Percentiles rank a stretch among this genome's conserved stretches.
phyloP scores from a whole-genome alignment of 2,113 vertebrate genomes.

The Chaetodon trifascialis region DNA sequence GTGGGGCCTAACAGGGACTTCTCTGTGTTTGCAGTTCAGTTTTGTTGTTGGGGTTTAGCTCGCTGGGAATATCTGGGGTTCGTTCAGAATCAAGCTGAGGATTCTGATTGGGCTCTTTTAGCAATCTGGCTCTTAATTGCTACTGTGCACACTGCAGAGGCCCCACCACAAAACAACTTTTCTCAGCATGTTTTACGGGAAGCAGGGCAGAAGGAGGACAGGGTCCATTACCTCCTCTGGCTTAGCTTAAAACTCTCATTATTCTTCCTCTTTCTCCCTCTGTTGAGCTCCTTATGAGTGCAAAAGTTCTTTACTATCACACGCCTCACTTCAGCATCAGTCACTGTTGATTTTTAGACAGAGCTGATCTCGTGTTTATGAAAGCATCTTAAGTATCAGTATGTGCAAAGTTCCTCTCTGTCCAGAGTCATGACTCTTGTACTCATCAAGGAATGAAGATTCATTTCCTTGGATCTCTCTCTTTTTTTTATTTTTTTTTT shows the following conservation, averaged over 20 bases:
- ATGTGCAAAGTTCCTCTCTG: neutral
- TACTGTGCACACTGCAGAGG: constrained; percentile 56
- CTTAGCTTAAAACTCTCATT: constrained; percentile 23
- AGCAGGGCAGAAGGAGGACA: constrained; percentile 26
- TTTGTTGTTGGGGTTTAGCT: constrained; percentile 3
- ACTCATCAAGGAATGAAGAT: neutral
- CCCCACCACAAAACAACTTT: constrained; percentile 61
- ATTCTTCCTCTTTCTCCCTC: constrained; percentile 1
- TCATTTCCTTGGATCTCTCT: neutral
- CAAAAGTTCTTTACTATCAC: neutral
- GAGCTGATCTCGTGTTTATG: neutral
- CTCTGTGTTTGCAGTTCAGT: constrained; percentile 2
- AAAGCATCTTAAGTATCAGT: neutral
- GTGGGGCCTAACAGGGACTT: neutral
- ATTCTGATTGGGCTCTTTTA: constrained; percentile 39
- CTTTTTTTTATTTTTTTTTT: neutral
- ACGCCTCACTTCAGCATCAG: neutral
- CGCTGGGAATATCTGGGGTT: constrained; percentile 35
- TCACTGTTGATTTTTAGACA: neutral
- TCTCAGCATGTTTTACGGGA: constrained; percentile 67
- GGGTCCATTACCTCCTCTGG: constrained; percentile 16
- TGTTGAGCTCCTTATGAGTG: neutral
- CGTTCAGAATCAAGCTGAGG: constrained; percentile 52
- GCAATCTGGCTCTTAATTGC: constrained; percentile 67
- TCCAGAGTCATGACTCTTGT: neutral